Base-by-base conservation (phyloP, 2,797 vertebrate genomes). In the Poeciliopsis paucimaculata region DNA sequence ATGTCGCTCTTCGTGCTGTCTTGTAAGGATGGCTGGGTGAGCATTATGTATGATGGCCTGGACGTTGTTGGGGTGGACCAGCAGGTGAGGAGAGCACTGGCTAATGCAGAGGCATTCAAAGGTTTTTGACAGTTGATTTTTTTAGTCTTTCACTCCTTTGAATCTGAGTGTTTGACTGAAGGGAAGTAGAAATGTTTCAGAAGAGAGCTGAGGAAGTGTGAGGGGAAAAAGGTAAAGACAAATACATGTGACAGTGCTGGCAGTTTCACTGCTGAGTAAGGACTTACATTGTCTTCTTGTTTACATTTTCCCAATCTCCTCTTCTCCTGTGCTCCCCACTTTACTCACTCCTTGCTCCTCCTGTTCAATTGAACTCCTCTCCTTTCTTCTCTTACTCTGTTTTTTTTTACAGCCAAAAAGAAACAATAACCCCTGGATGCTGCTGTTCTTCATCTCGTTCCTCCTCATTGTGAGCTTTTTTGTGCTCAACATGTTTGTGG, bases 381-480 rank as follows among this genome's bases (percentile, higher is more conserved):
- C 47, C 57, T 20, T 46, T 74, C 4, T 76, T 84, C 34, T 31
- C 23, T 68, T 49, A 0, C 66, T 55, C 72, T 55, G 57, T 39
- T 55, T 49, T 47, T 4, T 18, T 4, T 76, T 70, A 82, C 94
- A 98, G 97, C 97, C 97, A 13, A 90, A 97, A 88, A 96, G 97
- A 92, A 99, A 99, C 95, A 96, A 98, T 94, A 98, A 98, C 92
- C 98, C 98, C 1, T 99, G 98, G 98, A 99, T 99, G 98, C 96
- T 99, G 87, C 96, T 99, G 51, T 99, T 97, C 94, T 99, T 99
- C 96, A 98, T 99, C 95, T 99, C 98, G 80, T 99, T 99, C 95
- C 97, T 99, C 92, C 98, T 99, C 95, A 98, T 99, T 87, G 98
- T 99, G 95, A 99, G 98, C 94, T 99, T 99, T 94, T 99, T 99